Conservation (phyloP, 2,113 vertebrate species). For the Capra hircus region DNA sequence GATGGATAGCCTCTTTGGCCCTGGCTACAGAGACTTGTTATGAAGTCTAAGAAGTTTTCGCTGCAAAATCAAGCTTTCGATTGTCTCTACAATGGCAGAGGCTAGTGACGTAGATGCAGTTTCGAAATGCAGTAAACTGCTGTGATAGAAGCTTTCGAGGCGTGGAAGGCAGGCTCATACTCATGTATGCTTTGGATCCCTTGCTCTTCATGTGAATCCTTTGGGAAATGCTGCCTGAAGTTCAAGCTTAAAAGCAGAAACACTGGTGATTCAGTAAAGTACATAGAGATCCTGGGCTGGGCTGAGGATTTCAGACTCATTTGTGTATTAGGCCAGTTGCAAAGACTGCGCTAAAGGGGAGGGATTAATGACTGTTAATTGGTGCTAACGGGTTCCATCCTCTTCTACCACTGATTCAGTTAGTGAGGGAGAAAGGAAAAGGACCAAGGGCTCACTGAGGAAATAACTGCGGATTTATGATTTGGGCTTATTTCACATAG, state of each 20-base stretch:
- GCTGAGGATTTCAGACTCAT: background rate
- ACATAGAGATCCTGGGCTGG: background rate
- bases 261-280: background rate
- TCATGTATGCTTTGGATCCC: background rate
- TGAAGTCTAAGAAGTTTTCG: constrained; percentile 27
- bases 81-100: background rate
- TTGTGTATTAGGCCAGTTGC: constrained; percentile 26
- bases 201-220: background rate
- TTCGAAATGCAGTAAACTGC: background rate
- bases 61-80: constrained; percentile 48
- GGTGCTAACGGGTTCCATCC: constrained; percentile 1
- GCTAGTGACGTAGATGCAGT: background rate
- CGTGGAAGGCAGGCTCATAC: background rate
- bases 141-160: background rate
- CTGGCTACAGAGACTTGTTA: constrained; percentile 22
- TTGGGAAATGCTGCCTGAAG: background rate
- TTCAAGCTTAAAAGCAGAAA: background rate
- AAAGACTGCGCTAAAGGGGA: background rate
- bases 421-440: constrained; percentile 15
- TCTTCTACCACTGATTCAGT: background rate
- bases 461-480: background rate
- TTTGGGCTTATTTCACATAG: background rate
- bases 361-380: constrained; percentile 19
- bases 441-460: background rate
- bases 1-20: constrained; percentile 38